Evolutionary conservation across 1,140 invertebrate species (phyloP), one percentile per base, ranked within the genome.

Genomic region (Drosophila nasuta): DNA sequence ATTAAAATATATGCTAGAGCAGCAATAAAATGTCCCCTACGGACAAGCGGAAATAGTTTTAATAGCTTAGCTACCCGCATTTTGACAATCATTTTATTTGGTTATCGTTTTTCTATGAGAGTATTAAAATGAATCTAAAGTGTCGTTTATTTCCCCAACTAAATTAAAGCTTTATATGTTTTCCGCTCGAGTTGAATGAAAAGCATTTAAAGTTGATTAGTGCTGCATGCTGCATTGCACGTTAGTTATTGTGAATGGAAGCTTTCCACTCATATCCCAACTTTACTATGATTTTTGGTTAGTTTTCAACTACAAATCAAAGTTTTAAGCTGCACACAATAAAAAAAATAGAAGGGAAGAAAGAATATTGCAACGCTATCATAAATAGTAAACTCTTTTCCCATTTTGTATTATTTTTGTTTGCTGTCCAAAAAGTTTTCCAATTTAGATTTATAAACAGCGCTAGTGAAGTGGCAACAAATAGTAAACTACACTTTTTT

Each of bases 391-490:
- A 48, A 69, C 41, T 65, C 38, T 8, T 52, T 28, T 13, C 7
- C 33, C 3, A 2, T 38, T 38, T 49, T 63, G 3, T 46, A 11
- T 10, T 1, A 6, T 49, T 65, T 35, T 35, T 41, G 30, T 58
- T 75, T 56, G 20, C 5, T 15, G 25, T n/a, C 30, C 20, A 25
- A 64, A 75, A 82, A 82, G 60, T 82, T 82, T 82, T 82, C 70
- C 65, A 82, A 82, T 82, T 78, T 82, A 75, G 79, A 78, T 75
- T 78, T 69, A 81, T 64, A 82, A 68, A 49, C 45, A 62, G 74
- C 66, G 72, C 46, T 45, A 48, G 63, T 46, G 35, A 69, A 75
- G 33, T 7, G 17, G 25, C 1, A 25, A 20, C 17, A 17, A 20
- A 48, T 15, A 6, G n/a, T 2, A 30, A 20, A 13, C 6, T 35